These are phyloP conservation scores for Eueremaeus valkanovi DNA, from an alignment of 2,888 invertebrate genomes.

Conservation along the genomic window DNA sequence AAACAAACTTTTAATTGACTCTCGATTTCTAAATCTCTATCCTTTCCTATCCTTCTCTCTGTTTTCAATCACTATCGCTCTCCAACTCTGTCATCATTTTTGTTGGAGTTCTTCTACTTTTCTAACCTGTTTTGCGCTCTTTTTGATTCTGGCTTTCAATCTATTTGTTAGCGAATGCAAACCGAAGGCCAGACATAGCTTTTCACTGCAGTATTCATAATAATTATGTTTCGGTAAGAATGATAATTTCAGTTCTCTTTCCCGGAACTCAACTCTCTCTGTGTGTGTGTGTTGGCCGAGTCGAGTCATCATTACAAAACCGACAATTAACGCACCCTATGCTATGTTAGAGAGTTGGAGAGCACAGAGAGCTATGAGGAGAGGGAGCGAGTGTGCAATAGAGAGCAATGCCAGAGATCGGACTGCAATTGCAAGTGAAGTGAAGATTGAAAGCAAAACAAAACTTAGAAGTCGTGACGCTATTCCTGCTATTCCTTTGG, in stretches of 20 bases:
- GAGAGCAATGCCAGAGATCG: not conserved
- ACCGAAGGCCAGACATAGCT: conserved; percentile 12
- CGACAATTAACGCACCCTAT: conserved; percentile 32
- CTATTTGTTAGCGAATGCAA: not conserved
- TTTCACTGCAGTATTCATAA: conserved; percentile 11
- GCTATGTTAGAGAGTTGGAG: not conserved
- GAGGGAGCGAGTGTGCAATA: not conserved
- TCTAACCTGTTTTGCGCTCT: not conserved
- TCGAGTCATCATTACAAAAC: conserved; percentile 28
- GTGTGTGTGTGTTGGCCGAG: too few species aligned
- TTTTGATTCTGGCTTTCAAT: not conserved
- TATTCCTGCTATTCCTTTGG: conserved; percentile 27
- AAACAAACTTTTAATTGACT: not conserved
- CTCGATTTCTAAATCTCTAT: not conserved
- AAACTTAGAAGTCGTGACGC: conserved; percentile 28
- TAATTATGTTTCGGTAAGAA: conserved; percentile 34
- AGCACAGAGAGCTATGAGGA: not conserved
- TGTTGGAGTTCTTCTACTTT: not conserved
- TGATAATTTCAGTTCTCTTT: conserved; percentile 27
- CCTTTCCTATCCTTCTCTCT: not conserved
- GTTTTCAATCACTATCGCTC: too few species aligned
- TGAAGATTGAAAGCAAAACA: conserved; percentile 30
- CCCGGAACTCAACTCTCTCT: conserved; percentile 15
- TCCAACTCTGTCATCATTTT: not conserved
- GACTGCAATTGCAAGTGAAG: conserved; percentile 21